These are phyloP conservation scores for Spheniscus humboldti DNA, from an alignment of 2,797 vertebrate genomes.

Conservation along the genomic window DNA sequence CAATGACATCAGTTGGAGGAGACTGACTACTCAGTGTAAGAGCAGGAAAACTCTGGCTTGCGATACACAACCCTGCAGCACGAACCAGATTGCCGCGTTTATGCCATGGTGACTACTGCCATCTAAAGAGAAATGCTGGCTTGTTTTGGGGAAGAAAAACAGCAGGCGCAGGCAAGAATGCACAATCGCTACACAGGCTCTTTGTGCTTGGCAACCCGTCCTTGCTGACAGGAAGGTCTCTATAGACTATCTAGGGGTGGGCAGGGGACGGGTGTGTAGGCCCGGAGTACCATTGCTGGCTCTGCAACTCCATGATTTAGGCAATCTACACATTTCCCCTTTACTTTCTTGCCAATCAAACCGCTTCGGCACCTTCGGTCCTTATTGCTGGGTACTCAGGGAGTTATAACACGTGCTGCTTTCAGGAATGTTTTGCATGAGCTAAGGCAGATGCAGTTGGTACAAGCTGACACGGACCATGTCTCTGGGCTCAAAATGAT, in stretches of 20 bases:
- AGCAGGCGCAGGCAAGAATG: background rate
- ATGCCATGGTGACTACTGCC: background rate
- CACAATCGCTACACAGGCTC: background rate
- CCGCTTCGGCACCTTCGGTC: background rate
- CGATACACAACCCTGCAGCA: background rate
- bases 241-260: rapidly evolving
- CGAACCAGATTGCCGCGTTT: rapidly evolving
- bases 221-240: background rate
- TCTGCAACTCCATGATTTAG: background rate
- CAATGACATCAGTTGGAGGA: background rate
- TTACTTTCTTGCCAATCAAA: background rate
- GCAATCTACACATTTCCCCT: background rate
- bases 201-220: background rate
- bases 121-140: background rate
- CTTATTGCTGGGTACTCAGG: background rate
- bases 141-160: background rate
- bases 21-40: rapidly evolving
- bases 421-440: background rate
- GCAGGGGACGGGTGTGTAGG: background rate
- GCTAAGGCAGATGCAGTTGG: background rate
- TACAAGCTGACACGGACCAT: rapidly evolving
- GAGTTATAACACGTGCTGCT: background rate
- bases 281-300: background rate
- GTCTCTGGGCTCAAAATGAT: background rate
- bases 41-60: background rate